Evolutionary conservation across 30 jellyfish, hydroid and myxozoan genomes (phyloP), one percentile per base, ranked within the genome.

Genomic region (Pelagia noctiluca): DNA sequence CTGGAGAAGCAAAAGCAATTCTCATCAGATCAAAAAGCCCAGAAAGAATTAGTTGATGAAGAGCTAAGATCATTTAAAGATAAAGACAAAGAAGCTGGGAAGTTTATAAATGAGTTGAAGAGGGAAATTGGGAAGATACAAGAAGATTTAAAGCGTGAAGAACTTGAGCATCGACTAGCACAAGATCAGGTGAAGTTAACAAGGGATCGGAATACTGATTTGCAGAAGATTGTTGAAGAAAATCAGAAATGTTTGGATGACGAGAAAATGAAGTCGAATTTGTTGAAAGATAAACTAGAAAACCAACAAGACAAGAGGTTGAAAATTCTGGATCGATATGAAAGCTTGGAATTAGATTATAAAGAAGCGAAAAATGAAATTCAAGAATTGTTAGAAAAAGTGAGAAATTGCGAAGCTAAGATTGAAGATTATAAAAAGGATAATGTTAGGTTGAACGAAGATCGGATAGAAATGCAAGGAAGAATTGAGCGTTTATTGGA

Each of bases 311-410:
- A 0, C 0, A 63, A 33, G 0, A 48, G 4, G 50, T 18, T 3
- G 76, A 29, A 3, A 52, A 1, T 7, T 0, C 35, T 1, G 67
- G 25, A 35, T 70, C 82, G 50, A 70, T 23, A 11, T 7, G 33
- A 63, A 70, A 19, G 16, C 33, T 19, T 10, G 29, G 30, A 18
- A 71, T 35, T 24, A 29, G 25, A 1, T 47, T 25, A 22, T 25
- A 34, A 31, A 32, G 63, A 19, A 63, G 22, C 21, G 88, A 77
- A 57, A 62, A 60, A 33, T 71, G 63, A 35, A 77, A 77, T 47
- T 77, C 88, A 23, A 12, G 13, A 1, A n/a, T 10, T 77, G 69
- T 28, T 35, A 36, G 35, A 63, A 63, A 70, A 77, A 4, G n/a
- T 60, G 36, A 18, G 16, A 0, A 53, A 18, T 16, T 8, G 11